Conservation (phyloP, 1,140 invertebrate species). For the Drosophila fuyamai region DNA sequence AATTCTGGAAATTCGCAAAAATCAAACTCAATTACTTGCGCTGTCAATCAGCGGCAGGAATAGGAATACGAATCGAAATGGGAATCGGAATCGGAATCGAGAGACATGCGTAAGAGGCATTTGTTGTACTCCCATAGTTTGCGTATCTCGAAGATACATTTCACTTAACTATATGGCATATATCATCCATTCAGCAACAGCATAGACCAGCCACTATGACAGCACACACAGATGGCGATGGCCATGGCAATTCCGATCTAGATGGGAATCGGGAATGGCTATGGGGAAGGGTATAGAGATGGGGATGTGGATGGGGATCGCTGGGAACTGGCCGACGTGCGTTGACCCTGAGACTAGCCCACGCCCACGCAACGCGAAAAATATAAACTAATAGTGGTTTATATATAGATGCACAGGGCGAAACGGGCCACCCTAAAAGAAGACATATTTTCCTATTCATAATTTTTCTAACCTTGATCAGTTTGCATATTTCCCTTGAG, state of each 20-base stretch:
- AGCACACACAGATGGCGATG: conserved; percentile 56
- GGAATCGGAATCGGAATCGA: conserved; percentile 41
- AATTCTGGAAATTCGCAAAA: conserved; percentile 77
- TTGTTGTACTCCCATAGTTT: conserved; percentile 34
- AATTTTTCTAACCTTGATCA: conserved; percentile 8
- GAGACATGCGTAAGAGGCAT: conserved; percentile 74
- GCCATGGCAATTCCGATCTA: conserved; percentile 28
- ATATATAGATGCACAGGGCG: conserved; percentile 38
- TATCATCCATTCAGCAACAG: conserved; percentile 69
- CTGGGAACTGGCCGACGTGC: conserved; percentile 47
- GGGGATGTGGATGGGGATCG: conserved; percentile 10
- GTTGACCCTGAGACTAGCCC: conserved; percentile 71
- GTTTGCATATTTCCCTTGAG: not conserved
- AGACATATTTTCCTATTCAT: conserved; percentile 6
- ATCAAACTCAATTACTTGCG: conserved; percentile 78
- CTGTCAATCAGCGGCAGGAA: conserved; percentile 77
- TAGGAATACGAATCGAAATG: conserved; percentile 32
- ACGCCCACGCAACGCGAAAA: conserved; percentile 71
- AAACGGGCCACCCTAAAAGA: conserved; percentile 13
- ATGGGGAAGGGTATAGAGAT: not conserved
- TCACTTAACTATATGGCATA: conserved; percentile 76
- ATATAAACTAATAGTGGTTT: conserved; percentile 72
- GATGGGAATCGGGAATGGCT: conserved; percentile 20
- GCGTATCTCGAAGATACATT: conserved; percentile 72
- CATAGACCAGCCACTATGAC: conserved; percentile 46